Evolutionary conservation across 2,113 vertebrate species (phyloP).

Genomic region (Ictalurus punctatus): DNA sequence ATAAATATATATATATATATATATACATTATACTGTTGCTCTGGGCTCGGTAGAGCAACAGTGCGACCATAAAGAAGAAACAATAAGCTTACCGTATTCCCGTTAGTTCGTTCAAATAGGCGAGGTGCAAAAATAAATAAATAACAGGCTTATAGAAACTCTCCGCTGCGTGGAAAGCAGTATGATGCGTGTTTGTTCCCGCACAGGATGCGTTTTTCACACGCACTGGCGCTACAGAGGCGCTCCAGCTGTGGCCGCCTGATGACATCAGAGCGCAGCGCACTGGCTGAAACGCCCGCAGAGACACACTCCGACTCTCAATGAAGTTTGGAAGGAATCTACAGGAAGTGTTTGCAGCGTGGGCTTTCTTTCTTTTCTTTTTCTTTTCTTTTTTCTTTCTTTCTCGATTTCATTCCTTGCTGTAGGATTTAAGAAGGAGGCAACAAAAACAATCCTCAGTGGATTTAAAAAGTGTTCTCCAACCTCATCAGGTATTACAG

Average conservation of each 20-base stretch:
- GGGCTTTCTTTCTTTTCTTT: fast-evolving
- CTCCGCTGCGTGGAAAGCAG: not conserved
- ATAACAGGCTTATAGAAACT: not conserved
- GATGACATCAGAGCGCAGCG: conserved; percentile 39
- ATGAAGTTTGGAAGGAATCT: not conserved
- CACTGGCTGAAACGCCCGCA: conserved; percentile 10
- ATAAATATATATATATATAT: too few species aligned
- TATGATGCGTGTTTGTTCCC: not conserved
- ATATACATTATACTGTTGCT: too few species aligned
- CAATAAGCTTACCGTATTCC: not conserved
- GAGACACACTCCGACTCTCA: conserved; percentile 19
- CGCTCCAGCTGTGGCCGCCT: conserved; percentile 28
- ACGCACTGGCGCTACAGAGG: not conserved
- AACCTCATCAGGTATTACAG: too few species aligned
- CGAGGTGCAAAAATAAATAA: not conserved
- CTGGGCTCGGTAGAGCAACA: not conserved
- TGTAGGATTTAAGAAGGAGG: not conserved
- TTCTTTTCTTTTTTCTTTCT: not conserved
- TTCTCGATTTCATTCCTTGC: not conserved
- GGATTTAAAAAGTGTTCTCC: too few species aligned
- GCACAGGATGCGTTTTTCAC: not conserved
- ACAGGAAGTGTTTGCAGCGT: conserved; percentile 5
- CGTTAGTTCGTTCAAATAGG: not conserved
- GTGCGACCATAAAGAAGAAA: not conserved
- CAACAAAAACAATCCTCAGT: not conserved